Evolutionary conservation across 2,888 invertebrate species (phyloP).

Genomic region (Coleophora flavipennella): DNA sequence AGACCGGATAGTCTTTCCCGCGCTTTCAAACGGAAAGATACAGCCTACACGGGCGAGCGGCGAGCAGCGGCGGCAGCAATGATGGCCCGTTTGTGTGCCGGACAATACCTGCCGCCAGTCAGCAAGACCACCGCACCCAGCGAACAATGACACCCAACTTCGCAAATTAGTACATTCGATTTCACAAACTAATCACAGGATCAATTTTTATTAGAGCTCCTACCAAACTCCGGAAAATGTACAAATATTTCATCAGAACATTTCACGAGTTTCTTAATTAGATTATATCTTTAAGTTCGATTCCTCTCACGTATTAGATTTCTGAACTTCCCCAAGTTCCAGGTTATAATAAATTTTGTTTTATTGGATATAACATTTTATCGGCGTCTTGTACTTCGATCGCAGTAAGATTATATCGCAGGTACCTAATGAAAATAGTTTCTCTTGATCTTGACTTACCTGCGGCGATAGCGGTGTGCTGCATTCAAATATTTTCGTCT

Average conservation of each 20-base stretch:
- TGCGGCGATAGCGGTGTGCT: too few relatives aligned
- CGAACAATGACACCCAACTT: background rate
- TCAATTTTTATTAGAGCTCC: conserved; percentile 4
- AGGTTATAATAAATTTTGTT: too few relatives aligned
- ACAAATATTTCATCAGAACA: conserved; percentile 26
- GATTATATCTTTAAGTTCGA: conserved; percentile 28
- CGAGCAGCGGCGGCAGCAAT: conserved; percentile 13
- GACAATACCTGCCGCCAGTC: too few relatives aligned
- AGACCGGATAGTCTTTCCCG: conserved; percentile 40
- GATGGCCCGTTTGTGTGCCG: too few relatives aligned
- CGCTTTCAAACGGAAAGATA: conserved; percentile 49
- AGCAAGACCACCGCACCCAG: too few relatives aligned
- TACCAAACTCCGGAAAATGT: conserved; percentile 2
- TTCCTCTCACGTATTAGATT: conserved; percentile 31
- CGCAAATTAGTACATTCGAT: background rate
- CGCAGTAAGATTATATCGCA: too few relatives aligned
- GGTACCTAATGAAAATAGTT: too few relatives aligned
- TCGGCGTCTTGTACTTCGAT: too few relatives aligned
- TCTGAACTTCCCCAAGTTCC: conserved; percentile 15
- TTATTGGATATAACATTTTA: too few relatives aligned
- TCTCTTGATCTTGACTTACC: too few relatives aligned
- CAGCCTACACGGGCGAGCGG: conserved; percentile 37
- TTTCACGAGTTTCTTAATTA: conserved; percentile 32
- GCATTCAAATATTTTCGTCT: too few relatives aligned
- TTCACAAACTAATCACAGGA: conserved; percentile 2